Conservation (phyloP, 1,140 invertebrate species). For the Melanaphis sacchari region DNA sequence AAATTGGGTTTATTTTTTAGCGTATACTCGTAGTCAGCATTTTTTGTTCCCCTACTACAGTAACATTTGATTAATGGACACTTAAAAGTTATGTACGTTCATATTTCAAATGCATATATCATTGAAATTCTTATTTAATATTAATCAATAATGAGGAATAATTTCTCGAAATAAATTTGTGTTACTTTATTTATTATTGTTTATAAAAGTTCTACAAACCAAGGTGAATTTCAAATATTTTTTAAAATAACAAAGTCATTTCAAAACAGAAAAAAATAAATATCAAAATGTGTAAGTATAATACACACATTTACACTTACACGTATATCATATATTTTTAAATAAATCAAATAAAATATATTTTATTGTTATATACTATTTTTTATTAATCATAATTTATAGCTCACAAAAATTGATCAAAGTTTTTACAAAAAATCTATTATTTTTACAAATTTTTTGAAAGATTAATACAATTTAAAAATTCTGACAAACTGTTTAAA, state of each 20-base stretch:
- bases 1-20: neutral
- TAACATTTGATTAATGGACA: conserved; percentile 13
- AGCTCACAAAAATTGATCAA: neutral
- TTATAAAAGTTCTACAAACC: neutral
- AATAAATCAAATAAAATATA: neutral
- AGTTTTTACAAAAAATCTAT: neutral
- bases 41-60: neutral
- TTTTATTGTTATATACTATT: neutral
- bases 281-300: neutral
- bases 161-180: neutral
- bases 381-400: neutral
- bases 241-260: neutral
- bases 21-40: neutral
- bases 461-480: neutral
- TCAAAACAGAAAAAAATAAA: too few relatives aligned
- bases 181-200: neutral
- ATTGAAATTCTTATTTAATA: conserved; percentile 17
- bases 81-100: neutral
- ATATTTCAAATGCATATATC: conserved; percentile 10
- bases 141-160: neutral
- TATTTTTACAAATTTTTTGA: neutral
- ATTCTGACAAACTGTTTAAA: neutral
- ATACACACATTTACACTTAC: neutral
- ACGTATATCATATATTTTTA: neutral
- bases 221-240: neutral